phyloP scores from a whole-genome alignment of 2,797 vertebrate species.

The Alfaro cultratus region DNA sequence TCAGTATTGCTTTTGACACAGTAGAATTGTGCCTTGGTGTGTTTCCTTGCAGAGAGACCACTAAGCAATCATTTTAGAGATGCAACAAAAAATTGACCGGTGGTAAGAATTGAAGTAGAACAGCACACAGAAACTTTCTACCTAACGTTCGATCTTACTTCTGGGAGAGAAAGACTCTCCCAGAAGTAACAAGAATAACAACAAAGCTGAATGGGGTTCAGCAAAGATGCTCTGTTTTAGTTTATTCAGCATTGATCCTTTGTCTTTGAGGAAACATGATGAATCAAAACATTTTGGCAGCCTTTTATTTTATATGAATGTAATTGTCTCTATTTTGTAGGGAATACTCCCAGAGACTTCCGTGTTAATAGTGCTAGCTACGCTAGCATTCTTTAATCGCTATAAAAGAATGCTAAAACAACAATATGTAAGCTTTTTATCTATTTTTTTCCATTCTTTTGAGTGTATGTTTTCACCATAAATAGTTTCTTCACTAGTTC shows the following conservation, averaged over 20 bases:
- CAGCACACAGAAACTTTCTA: neutral
- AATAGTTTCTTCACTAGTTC: neutral
- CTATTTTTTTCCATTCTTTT: neutral
- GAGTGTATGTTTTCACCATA: neutral
- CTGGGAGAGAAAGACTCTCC: neutral
- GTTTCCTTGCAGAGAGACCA: neutral
- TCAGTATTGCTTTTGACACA: constrained; percentile 1
- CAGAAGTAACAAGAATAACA: neutral
- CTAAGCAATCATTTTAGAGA: neutral
- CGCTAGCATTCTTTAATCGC: neutral
- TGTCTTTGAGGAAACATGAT: neutral
- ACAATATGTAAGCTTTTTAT: neutral
- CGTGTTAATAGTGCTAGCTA: neutral
- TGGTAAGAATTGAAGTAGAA: neutral
- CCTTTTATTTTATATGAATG: neutral
- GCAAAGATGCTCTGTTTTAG: neutral
- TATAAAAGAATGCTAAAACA: neutral
- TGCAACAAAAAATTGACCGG: neutral
- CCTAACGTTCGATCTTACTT: neutral
- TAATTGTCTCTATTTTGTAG: neutral
- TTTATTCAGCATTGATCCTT: neutral
- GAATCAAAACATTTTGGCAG: neutral
- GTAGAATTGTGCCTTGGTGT: neutral
- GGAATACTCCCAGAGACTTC: neutral
- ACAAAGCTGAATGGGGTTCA: neutral